Conservation (phyloP, 2,888 invertebrate genomes). For the Rhingia rostrata region DNA sequence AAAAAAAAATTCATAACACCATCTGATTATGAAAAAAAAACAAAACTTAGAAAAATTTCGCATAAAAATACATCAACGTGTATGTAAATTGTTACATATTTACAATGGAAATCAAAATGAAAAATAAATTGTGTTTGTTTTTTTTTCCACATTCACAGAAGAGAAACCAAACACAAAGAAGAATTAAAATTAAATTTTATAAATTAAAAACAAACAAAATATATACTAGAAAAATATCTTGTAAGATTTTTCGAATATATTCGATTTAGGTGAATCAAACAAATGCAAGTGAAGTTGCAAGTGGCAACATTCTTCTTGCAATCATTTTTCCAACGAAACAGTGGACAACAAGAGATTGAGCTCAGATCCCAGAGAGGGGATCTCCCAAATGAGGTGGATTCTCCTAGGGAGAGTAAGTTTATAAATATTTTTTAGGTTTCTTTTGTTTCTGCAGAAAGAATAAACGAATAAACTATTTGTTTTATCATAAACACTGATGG, state of each 20-base stretch:
- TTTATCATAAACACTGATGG: conserved; percentile 31
- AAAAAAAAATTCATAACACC: conserved; percentile 32
- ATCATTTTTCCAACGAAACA: conserved; percentile 16
- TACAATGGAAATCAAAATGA: conserved; percentile 28
- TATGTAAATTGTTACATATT: conserved; percentile 34
- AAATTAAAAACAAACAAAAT: conserved; percentile 25
- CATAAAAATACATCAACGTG: conserved; percentile 39
- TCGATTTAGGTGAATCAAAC: conserved; percentile 21
- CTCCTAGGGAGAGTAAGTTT: conserved; percentile 36
- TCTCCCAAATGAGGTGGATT: not conserved
- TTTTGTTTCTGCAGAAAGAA: conserved; percentile 38
- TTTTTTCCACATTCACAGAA: conserved; percentile 19
- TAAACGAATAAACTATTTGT: conserved; percentile 42
- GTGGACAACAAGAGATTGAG: conserved; percentile 19
- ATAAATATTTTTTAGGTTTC: not conserved
- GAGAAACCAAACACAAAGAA: conserved; percentile 22
- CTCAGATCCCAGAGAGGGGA: too few relatives aligned
- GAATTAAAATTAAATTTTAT: conserved; percentile 37
- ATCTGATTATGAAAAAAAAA: conserved; percentile 30
- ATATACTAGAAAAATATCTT: conserved; percentile 37
- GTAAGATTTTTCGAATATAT: conserved; percentile 37
- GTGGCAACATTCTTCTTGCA: not conserved
- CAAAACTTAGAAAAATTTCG: conserved; percentile 56
- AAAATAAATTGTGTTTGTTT: conserved; percentile 26
- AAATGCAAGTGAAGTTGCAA: not conserved